phyloP scores from a whole-genome alignment of 2,888 invertebrate species.

The Amblyjoppa fuscipennis region DNA sequence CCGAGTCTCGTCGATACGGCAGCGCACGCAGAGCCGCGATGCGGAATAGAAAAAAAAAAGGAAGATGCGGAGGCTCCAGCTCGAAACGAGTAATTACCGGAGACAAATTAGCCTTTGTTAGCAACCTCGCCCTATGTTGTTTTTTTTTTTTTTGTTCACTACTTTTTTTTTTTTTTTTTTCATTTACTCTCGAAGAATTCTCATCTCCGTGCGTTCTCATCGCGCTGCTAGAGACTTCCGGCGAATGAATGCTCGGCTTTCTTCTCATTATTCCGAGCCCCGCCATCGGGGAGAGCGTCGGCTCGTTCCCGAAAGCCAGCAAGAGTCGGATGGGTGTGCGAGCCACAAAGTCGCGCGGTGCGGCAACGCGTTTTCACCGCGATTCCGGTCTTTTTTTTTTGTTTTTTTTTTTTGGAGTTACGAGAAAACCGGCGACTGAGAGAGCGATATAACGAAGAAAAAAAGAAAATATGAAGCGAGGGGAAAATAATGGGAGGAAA shows the following conservation, averaged over 20 bases:
- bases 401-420: slow-evolving; percentile 32
- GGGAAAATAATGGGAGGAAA: not conserved
- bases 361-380: slow-evolving; percentile 14
- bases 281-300: not conserved
- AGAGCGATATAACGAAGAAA: not conserved
- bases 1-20: not conserved
- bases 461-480: not conserved
- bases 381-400: slow-evolving; percentile 7
- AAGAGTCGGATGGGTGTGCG: not conserved
- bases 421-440: slow-evolving; percentile 1
- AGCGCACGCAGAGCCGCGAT: not conserved
- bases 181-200: slow-evolving; percentile 22
- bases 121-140: slow-evolving; percentile 1
- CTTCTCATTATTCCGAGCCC: slow-evolving; percentile 31
- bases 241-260: slow-evolving; percentile 32
- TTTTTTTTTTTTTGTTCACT: not conserved
- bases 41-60: slow-evolving; percentile 12
- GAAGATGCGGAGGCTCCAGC: not conserved
- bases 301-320: not conserved
- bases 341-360: slow-evolving; percentile 25
- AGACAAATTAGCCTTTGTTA: slow-evolving; percentile 44
- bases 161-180: not conserved
- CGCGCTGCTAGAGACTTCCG: slow-evolving; percentile 25
- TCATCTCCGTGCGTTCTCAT: slow-evolving; percentile 1
- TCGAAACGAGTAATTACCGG: slow-evolving; percentile 41